A percentile compares a stretch with the other conserved stretches of the same genome.
These are phyloP conservation scores for Halictus quadricinctus DNA, from an alignment of 2,888 invertebrate genomes.

Conservation along the genomic window DNA sequence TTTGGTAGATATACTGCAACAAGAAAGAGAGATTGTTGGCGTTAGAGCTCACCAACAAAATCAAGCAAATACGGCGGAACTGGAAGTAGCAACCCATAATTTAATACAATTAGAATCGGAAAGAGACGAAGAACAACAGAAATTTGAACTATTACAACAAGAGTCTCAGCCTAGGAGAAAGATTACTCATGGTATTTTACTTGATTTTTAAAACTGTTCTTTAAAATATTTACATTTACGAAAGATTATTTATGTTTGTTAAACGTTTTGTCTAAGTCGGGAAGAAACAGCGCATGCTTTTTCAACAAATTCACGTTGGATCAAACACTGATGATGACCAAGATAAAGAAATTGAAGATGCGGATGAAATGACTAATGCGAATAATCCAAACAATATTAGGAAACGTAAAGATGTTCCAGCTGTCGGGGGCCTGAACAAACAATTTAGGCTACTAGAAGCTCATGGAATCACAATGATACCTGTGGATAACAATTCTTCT, in stretches of 20 bases:
- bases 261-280: conserved; percentile 64
- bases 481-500: conserved; percentile 87
- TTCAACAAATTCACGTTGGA: conserved; percentile 77
- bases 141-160: conserved; percentile 72
- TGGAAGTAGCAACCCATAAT: conserved; percentile 79
- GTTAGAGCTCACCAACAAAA: conserved; percentile 71
- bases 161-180: conserved; percentile 72
- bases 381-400: conserved; percentile 68
- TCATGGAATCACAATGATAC: conserved; percentile 94
- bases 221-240: background rate
- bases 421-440: conserved; percentile 77
- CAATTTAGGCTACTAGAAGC: conserved; percentile 89
- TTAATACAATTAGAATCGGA: conserved; percentile 78
- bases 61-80: conserved; percentile 74
- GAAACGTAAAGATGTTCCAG: conserved; percentile 74
- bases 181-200: conserved; percentile 67
- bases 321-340: conserved; percentile 73
- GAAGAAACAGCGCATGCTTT: conserved; percentile 77
- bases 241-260: background rate
- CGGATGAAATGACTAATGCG: conserved; percentile 67
- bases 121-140: conserved; percentile 72
- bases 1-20: conserved; percentile 85
- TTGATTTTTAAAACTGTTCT: background rate
- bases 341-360: conserved; percentile 71
- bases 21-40: conserved; percentile 77